Evolutionary conservation across 2,797 vertebrate species (phyloP), one percentile per base, ranked within the genome.

Genomic region (Sphenodon punctatus): DNA sequence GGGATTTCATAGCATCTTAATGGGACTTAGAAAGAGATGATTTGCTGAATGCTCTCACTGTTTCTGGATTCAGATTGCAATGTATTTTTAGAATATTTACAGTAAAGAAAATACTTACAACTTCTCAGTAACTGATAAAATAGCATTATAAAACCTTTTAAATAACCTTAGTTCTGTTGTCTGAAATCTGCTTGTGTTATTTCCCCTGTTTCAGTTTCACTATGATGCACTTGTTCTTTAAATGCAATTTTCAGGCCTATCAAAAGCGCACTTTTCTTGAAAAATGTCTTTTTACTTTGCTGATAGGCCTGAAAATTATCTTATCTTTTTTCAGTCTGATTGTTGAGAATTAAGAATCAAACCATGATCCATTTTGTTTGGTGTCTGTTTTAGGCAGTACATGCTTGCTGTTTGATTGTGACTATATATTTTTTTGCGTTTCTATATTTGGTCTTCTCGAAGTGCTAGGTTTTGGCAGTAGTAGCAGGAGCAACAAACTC

Each of bases 401-500:
- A 4, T 74, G 10, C 51, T 80, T 69, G 16, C 25, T 85, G 76
- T 41, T 66, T 32, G 10, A 34, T 9, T 46, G 5, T 51, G 9
- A 2, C 39, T 27, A 46, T 30, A 65, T 39, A 49, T n/a, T 3
- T 12, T 71, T 77, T 67, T 77, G 12, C 39, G 3, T 34, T 3
- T 51, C 13, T 63, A 74, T 17, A 7, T 20, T 67, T 78, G 4
- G 61, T 80, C 72, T 7, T 8, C 48, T 58, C 27, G 72, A 7
- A 55, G 1, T 36, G 53, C 20, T 3, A 34, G 1, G 0, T 2
- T 60, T 70, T 75, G n/a, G n/a, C n/a, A n/a, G n/a, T n/a, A n/a
- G n/a, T n/a, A 58, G 97, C 89, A 7, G 99, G 98, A 23, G 99
- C 98, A 7, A 98, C 93, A 77, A 99, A 99, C 72, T 98, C 96